These are phyloP conservation scores for Urocynchramus pylzowi DNA, from an alignment of 2,113 vertebrate genomes.

Conservation along the genomic window DNA sequence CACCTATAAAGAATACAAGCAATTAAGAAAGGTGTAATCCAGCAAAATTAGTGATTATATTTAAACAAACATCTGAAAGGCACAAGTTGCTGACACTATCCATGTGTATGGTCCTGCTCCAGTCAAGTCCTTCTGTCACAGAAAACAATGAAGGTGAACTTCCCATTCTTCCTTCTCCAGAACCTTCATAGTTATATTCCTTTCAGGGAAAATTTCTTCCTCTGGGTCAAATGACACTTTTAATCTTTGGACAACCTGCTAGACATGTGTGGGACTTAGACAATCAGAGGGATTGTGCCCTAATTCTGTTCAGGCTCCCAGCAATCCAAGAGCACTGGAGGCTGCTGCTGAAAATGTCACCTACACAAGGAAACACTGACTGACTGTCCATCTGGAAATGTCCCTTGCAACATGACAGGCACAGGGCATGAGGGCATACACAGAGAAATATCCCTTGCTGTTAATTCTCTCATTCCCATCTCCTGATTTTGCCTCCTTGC, in stretches of 20 bases:
- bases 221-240: neutral
- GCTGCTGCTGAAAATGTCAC: neutral
- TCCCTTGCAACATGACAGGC: neutral
- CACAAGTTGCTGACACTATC: neutral
- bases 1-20: neutral
- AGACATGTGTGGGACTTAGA: neutral
- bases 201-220: neutral
- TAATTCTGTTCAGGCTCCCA: neutral
- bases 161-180: neutral
- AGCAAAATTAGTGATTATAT: neutral
- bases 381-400: neutral
- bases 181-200: neutral
- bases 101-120: neutral
- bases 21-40: neutral
- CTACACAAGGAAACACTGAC: neutral
- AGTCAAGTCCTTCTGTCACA: neutral
- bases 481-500: neutral
- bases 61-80: neutral
- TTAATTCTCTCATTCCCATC: neutral
- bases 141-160: neutral
- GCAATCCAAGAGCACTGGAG: neutral
- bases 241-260: neutral
- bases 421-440: neutral
- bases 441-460: neutral
- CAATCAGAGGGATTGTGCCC: neutral